Evolutionary conservation across 2,888 invertebrate genomes (phyloP).

Genomic region (Eutolmus rufibarbis): DNA sequence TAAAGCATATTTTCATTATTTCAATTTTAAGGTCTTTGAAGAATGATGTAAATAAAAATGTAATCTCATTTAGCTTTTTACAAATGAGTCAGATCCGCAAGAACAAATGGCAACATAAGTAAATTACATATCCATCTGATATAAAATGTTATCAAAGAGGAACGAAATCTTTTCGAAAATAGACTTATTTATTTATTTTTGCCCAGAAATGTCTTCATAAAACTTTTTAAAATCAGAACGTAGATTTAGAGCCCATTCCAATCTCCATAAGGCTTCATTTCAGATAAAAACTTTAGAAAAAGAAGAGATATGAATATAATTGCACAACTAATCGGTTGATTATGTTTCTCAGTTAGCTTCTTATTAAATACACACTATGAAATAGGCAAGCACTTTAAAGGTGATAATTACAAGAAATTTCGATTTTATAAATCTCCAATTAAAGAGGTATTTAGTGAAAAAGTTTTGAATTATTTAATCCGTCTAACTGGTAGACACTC

Average conservation of each 20-base stretch:
- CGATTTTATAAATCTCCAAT: not conserved
- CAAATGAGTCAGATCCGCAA: not conserved
- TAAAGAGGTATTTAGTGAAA: not conserved
- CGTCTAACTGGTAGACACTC: not conserved
- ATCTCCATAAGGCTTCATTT: too few species aligned
- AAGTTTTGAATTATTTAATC: not conserved
- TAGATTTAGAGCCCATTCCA: too few species aligned
- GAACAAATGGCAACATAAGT: not conserved
- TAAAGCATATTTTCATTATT: not conserved
- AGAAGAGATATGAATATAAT: too few species aligned
- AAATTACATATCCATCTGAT: not conserved
- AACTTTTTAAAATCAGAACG: too few species aligned
- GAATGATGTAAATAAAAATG: too few species aligned
- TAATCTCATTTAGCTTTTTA: not conserved
- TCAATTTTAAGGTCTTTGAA: not conserved
- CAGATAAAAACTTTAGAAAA: too few species aligned
- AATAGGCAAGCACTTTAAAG: not conserved
- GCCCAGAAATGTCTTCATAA: too few species aligned
- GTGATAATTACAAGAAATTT: not conserved
- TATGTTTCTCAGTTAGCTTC: not conserved
- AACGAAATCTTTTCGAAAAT: not conserved
- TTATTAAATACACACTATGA: not conserved
- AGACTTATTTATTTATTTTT: too few species aligned
- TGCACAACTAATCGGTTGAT: not conserved
- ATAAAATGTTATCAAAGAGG: not conserved